Conservation (phyloP, 2,113 vertebrate species). For the Carollia perspicillata region DNA sequence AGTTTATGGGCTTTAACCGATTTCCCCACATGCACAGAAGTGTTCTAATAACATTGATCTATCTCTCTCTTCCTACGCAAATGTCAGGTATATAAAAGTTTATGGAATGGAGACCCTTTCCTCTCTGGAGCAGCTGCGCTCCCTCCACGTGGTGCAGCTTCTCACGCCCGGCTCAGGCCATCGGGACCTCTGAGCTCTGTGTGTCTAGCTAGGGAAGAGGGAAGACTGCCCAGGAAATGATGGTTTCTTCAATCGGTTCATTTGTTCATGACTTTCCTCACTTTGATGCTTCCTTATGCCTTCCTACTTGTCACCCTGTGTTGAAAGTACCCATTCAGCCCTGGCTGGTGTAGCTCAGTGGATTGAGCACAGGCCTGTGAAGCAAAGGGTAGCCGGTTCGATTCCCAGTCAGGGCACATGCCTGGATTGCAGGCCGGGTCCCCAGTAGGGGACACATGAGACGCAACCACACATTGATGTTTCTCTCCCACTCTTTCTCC, state of each 20-base stretch:
- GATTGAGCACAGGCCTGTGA: too few species aligned
- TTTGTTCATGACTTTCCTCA: background rate
- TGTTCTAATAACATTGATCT: conserved; percentile 53
- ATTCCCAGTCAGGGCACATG: too few species aligned
- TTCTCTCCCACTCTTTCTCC: too few species aligned
- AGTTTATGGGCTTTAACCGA: conserved; percentile 50
- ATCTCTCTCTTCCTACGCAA: conserved; percentile 47
- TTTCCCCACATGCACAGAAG: conserved; percentile 20
- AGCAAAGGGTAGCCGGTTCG: too few species aligned
- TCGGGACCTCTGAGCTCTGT: background rate
- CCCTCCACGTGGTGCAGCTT: background rate
- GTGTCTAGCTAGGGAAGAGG: background rate
- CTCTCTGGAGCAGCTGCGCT: background rate
- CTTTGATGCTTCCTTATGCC: background rate
- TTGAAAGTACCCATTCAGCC: background rate
- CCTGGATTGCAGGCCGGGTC: too few species aligned
- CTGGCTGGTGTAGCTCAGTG: too few species aligned
- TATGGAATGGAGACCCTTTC: conserved; percentile 10
- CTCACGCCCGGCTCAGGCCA: background rate
- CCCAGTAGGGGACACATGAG: too few species aligned
- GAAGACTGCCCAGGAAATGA: background rate
- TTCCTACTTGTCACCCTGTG: background rate
- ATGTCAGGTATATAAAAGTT: conserved; percentile 40
- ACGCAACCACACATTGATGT: too few species aligned
- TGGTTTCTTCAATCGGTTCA: conserved; percentile 3